These are phyloP conservation scores for Phyllotreta cruciferae DNA, from an alignment of 2,888 invertebrate species.

Conservation along the genomic window DNA sequence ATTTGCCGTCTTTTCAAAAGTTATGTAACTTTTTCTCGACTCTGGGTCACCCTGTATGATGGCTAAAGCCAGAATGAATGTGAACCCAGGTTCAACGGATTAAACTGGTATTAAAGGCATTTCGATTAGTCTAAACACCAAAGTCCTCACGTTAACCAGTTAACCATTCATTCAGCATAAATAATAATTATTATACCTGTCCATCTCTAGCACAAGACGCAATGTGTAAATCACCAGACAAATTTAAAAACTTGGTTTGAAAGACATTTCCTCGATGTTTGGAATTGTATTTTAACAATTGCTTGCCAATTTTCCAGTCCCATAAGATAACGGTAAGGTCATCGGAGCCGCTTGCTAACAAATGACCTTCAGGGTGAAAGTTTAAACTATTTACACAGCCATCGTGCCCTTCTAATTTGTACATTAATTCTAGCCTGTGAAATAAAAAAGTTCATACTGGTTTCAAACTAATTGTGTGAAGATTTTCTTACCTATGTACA, in stretches of 20 bases:
- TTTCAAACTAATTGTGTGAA: background rate
- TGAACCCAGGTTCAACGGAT: too few relatives aligned
- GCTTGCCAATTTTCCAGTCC: slow-evolving; percentile 84
- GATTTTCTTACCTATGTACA: slow-evolving; percentile 76
- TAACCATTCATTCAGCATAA: too few relatives aligned
- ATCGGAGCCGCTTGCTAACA: slow-evolving; percentile 90
- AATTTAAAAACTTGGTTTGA: slow-evolving; percentile 87
- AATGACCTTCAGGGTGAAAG: slow-evolving; percentile 80
- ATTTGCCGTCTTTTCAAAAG: too few relatives aligned
- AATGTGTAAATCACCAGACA: slow-evolving; percentile 80
- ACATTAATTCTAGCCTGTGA: slow-evolving; percentile 78
- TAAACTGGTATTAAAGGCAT: too few relatives aligned
- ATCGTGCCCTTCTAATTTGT: slow-evolving; percentile 77
- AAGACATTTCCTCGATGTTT: slow-evolving; percentile 91
- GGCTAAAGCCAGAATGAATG: too few relatives aligned
- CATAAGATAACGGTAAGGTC: slow-evolving; percentile 86
- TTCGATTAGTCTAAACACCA: too few relatives aligned
- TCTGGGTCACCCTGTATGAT: too few relatives aligned
- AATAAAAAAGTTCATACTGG: background rate
- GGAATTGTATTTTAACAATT: slow-evolving; percentile 73
- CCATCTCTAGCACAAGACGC: slow-evolving; percentile 91
- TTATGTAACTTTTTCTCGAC: too few relatives aligned
- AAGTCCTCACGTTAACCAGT: too few relatives aligned
- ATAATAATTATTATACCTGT: slow-evolving; percentile 65
- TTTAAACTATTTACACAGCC: slow-evolving; percentile 94